Percentiles rank a stretch among this genome's conserved stretches.
These are phyloP conservation scores for Ia io DNA, from an alignment of 2,113 vertebrate genomes.

Conservation along the genomic window DNA sequence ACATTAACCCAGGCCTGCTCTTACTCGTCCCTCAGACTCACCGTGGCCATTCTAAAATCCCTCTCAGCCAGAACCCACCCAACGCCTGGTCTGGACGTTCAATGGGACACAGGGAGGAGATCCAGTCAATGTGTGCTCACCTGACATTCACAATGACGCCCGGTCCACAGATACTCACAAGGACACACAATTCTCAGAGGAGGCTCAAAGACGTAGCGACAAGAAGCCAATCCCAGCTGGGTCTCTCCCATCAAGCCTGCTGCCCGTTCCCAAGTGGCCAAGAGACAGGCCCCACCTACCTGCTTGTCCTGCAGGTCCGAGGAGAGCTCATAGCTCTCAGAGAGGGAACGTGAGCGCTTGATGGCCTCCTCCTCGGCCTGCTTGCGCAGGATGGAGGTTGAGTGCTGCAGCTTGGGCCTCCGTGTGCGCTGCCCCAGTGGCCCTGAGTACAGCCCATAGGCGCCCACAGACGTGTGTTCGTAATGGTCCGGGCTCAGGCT, in stretches of 20 bases:
- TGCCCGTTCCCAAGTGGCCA: background rate
- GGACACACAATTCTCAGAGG: background rate
- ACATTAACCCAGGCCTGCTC: background rate
- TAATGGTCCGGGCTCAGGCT: conserved; percentile 89
- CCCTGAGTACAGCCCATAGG: conserved; percentile 86
- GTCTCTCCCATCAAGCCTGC: background rate
- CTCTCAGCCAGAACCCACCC: background rate
- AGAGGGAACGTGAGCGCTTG: conserved; percentile 95
- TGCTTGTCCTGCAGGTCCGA: conserved; percentile 99
- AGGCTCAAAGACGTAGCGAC: background rate
- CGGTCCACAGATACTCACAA: background rate
- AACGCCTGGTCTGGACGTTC: background rate
- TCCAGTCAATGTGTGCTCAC: background rate
- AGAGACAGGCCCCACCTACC: conserved; percentile 81
- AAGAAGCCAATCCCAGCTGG: no score
- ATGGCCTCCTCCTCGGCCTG: conserved; percentile 98
- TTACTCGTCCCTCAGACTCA: background rate
- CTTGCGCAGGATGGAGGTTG: conserved; percentile 95
- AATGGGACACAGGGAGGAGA: background rate
- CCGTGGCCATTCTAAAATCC: background rate
- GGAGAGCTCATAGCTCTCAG: conserved; percentile 99
- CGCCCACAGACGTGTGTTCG: conserved; percentile 84
- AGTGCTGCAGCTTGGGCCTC: conserved; percentile 95
- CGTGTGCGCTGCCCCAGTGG: conserved; percentile 87
- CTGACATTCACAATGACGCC: background rate